Evolutionary conservation across 2,888 invertebrate genomes (phyloP), one percentile per base, ranked within the genome.

Genomic region (Uropetala carovei): DNA sequence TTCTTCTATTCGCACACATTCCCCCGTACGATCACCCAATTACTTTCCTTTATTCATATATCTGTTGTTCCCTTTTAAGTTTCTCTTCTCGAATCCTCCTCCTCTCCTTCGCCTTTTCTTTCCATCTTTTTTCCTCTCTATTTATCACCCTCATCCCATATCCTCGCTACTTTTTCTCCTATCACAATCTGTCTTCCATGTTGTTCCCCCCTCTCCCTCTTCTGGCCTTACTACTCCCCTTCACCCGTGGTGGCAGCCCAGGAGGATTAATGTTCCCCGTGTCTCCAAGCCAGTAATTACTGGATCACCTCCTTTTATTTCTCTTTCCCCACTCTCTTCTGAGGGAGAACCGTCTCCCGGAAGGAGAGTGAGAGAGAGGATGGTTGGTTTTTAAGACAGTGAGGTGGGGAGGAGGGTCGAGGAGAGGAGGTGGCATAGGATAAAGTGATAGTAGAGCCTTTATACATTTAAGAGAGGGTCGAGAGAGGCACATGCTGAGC

Each of bases 221-320:
- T 56, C 56, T 57, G 27, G 43, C 57, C 57, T 57, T 83, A 18
- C 83, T 83, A 18, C 83, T 83, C 83, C n/a, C 83, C 83, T 57
- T 83, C 83, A 57, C 83, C 83, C 83, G 43, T 83, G 57, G 83
- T 83, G 83, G 83, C 83, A 57, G 30, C 56, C n/a, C n/a, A 43
- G n/a, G 56, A 83, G 83, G 83, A 83, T 83, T 83, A 83, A 83
- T 83, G 83, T 83, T 83, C 83, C 56, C 83, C 18, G 30, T 83
- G 83, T 83, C 83, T 83, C 83, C 56, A 18, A 83, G 83, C 83
- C 56, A 83, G 56, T 83, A 83, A 83, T 83, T 83, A 83, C 83
- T 83, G 83, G 83, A 83, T 83, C 83, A 83, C 83, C 43, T 83
- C 83, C 83, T 83, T 83, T 83, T 83, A 83, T 83, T 83, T 83